Evolutionary conservation across 1,140 invertebrate genomes (phyloP), one percentile per base, ranked within the genome.

Genomic region (Hyles euphorbiae): DNA sequence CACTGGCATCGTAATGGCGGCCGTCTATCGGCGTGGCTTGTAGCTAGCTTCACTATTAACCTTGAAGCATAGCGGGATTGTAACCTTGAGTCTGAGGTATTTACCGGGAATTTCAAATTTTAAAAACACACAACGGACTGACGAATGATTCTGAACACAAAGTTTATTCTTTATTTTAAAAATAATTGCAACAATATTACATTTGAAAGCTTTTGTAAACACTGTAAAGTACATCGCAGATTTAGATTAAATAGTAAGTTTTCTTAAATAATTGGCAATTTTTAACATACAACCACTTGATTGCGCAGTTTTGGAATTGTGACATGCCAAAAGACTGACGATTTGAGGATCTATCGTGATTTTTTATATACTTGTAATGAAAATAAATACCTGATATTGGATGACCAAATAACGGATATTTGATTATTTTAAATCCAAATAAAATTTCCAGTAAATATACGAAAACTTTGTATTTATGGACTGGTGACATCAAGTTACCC

Each of bases 401-500:
- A 22, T 22, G 22, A 22, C 22, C 22, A 22, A 22, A 22, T 22
- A 22, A 22, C 22, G 8, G 36, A 40, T 8, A 5, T 40, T 40
- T 3, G 5, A 40, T 40, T 40, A 8, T 40, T 40, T 40, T 40
- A 40, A 40, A 40, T 5, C 8, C 4, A 5, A 40, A 5, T 8
- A 8, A 5, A 40, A 40, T 53, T 11, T 60, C 51, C 3, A 51
- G n/a, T 34, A 52, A 43, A 54, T 49, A 60, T 54, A 60, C 8
- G 43, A 54, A 34, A 44, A 50, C 11, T 47, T 58, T 36, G 12
- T 34, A 53, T 59, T 12, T 59, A 59, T 59, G n/a, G 58, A 8
- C 51, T 45, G 58, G 12, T 59, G 51, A 59, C 58, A 59, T 59
- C 22, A 22, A 59, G 58, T 59, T 53, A 53, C 58, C 58, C 58